Base-by-base conservation (phyloP, 2,113 vertebrate species). In the Orthochromis indermauri region DNA sequence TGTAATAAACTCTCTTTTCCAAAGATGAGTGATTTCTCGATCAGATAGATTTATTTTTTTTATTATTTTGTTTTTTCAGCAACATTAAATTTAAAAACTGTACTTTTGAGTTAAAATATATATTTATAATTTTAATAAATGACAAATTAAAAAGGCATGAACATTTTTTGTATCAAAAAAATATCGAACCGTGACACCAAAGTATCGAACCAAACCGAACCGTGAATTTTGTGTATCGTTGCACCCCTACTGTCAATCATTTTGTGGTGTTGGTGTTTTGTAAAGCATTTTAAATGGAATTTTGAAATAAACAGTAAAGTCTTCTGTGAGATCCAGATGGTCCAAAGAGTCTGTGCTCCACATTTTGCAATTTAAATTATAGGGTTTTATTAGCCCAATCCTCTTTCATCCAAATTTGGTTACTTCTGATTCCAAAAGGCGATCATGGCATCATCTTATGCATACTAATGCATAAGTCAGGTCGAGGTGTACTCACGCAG, bases 401-500 rank as follows among this genome's bases (percentile, higher is more conserved):
- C 35, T 13, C 35, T 68, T 40, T 40, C 35, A 14, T 68, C 12
- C 8, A 71, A 40, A 42, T 40, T 40, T 71, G 35, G 66, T 71
- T 24, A 24, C 2, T 71, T 24, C 37, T 71, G 66, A 42, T 24
- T 71, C 37, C 13, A 71, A 71, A 42, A 71, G 37, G 66, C 8
- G 2, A 24, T 42, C 19, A 6, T 71, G 37, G n/a, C n/a, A 71
- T 40, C 37, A 16, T 13, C 66, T 40, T 12, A 40, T 40, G 40
- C 40, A 40, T 40, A 24, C 66, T 42, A 10, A 10, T 26, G 71
- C 24, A 28, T 5, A 8, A 0, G 0, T 49, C 24, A 76, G 9
- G 42, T 31, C 2, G 3, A 31, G 42, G 24, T 21, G 26, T 83
- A 98, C 98, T 99, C 94, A 99, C 98, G 88, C 98, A 99, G 93